Base-by-base conservation (phyloP, 2,113 vertebrate species). In the Chamaetylas fuelleborni region DNA sequence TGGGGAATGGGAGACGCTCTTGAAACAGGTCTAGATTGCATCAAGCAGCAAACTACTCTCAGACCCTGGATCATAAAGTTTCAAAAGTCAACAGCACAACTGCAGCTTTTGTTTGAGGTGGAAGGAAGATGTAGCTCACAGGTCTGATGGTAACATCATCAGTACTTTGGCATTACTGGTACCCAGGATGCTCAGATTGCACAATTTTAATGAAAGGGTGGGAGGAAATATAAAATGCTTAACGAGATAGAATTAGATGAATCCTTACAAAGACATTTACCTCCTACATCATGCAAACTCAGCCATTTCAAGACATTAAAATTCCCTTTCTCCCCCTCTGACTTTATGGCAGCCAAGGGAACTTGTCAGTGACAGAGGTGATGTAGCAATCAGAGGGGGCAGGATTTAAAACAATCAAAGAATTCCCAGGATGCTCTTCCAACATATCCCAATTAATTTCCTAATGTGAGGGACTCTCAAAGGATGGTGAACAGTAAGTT, bases 331-430 rank as follows among this genome's bases (percentile, higher is more conserved):
- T 53, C 19, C 12, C 4, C 6, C 20, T 83, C 34, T 74, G 26
- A 22, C 56, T 91, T 95, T 82, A 87, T n/a, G 33, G 34, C 50
- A 88, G 48, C 28, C 74, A n/a, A 73, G 73, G 66, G 65, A 92
- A 60, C 33, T 51, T 28, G 5, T 19, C 16, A 54, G 24, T 81
- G 76, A 47, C 29, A 70, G 76, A 66, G 47, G 47, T 90, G 47
- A 88, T 82, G 16, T 24, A 93, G 45, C 58, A 87, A 77, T 89
- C 40, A 76, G 28, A 65, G 50, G 40, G 50, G 43, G 15, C 61
- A 80, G 62, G 79, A 85, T 50, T 90, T 88, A 77, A 95, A 95
- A 70, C 50, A 82, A 77, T 43, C 57, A 85, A 51, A 95, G 61
- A 77, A 92, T 79, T 90, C 81, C 78, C 84, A 58, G 16, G 22